Percentiles rank a stretch among this genome's conserved stretches.
Evolutionary conservation across 2,888 invertebrate genomes (phyloP).

Genomic region (Schrankia costaestrigalis): DNA sequence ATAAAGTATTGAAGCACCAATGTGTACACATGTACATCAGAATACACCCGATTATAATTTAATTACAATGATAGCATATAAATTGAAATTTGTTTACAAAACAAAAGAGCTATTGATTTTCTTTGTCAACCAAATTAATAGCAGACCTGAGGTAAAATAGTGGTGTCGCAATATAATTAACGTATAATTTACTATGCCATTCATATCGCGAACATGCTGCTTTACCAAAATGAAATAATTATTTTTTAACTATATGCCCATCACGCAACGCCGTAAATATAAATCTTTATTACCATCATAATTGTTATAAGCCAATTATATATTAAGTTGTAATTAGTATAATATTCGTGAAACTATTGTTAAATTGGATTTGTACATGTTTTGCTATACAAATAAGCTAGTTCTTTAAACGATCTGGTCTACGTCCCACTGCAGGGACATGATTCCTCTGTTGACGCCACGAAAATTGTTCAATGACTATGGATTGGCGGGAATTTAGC

Average conservation of each 20-base stretch:
- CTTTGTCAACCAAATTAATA: conserved; percentile 40
- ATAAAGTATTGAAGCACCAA: not conserved
- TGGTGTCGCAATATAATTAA: conserved; percentile 61
- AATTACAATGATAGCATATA: conserved; percentile 8
- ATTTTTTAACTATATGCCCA: conserved; percentile 48
- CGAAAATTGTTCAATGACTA: no score
- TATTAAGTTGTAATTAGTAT: conserved; percentile 29
- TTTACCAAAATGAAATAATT: conserved; percentile 59
- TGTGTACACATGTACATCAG: not conserved
- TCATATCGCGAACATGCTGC: conserved; percentile 69
- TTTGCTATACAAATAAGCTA: no score
- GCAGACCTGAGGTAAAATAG: conserved; percentile 57
- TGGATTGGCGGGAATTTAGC: no score
- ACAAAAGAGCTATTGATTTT: conserved; percentile 39
- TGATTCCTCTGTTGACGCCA: no score
- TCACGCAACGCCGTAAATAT: conserved; percentile 66
- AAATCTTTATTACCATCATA: conserved; percentile 57
- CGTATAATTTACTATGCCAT: conserved; percentile 61
- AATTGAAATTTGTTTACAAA: conserved; percentile 11
- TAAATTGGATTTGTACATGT: no score
- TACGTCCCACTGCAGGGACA: no score
- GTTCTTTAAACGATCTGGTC: no score
- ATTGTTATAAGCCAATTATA: conserved; percentile 46
- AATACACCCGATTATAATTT: conserved; percentile 1
- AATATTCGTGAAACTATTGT: no score